Base-by-base conservation (phyloP, 2,888 invertebrate genomes). In the Eupithecia insigniata region DNA sequence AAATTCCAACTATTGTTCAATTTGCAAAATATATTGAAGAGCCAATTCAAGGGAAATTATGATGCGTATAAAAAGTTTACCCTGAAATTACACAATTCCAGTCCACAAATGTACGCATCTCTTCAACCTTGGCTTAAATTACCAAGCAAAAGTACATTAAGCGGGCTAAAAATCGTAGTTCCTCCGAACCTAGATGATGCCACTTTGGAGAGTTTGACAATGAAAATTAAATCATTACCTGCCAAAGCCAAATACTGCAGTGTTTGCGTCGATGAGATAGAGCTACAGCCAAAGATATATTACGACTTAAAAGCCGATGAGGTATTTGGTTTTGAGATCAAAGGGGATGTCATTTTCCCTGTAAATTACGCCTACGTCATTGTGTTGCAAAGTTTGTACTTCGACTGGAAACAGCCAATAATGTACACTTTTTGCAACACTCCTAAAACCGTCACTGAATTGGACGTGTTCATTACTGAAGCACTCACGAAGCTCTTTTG, bases 351-450 rank as follows among this genome's bases (percentile, higher is more conserved):
- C 0, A 34, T 62, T 62, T 62, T 34, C 16, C 62, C 62, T 34
- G 22, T 14, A 32, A 30, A n/a, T 32, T 32, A 62, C 12, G n/a
- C 62, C 32, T 62, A 34, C 62, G 34, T 62, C 32, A n/a, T 62
- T n/a, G 8, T 62, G 22, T n/a, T 34, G 22, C 62, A 62, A 62
- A 62, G 62, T 62, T n/a, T 62, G 34, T 62, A 62, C 30, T 32
- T 22, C 22, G 22, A 62, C 34, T 62, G 62, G 62, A 62, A 62
- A 22, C n/a, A 22, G 62, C 62, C 62, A n/a, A 62, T 62, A 62
- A n/a, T 5, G 18, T 34, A 62, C 30, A 22, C 18, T 22, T 1
- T 62, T 34, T 62, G 32, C n/a, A 8, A 34, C 30, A 10, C 34
- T 34, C 22, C n/a, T 18, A 32, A 32, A 34, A 62, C 32, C 34